Base-by-base conservation (phyloP, 2,797 vertebrate species). In the Melanogrammus aeglefinus region DNA sequence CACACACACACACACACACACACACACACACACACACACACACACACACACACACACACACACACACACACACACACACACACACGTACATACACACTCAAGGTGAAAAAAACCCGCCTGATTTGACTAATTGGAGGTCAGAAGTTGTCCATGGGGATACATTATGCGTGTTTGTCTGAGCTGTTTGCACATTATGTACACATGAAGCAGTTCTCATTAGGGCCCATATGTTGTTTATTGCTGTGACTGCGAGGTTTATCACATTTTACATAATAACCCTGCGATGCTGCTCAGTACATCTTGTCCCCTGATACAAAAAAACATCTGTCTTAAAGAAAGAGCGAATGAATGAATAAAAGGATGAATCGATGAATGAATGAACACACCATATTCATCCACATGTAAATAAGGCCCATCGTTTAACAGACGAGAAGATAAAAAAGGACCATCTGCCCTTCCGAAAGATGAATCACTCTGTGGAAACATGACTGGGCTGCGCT, bases 171-270 rank as follows among this genome's bases (percentile, higher is more conserved):
- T 69, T 69, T 69, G 24, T 27, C 63, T 69, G n/a, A 69, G 63
- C 63, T 27, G n/a, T 69, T 69, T 69, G 63, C 63, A 69, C 63
- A 10, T 21, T 69, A 80, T 75, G 7, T 76, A 24, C 24, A 24
- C 29, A 74, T 57, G 8, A 4, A 72, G 73, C 71, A 77, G 76
- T 77, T 41, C 81, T 14, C 71, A 13, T 31, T 8, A 57, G 0
- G 63, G n/a, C 63, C 63, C 63, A 69, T 27, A 27, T 69, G 10
- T 27, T 69, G 63, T 27, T 69, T 27, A 27, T 27, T 27, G 63
- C 7, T 27, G 63, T 69, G 57, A 44, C 18, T 12, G 63, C 29
- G 27, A 24, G 63, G n/a, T 69, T 69, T 27, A 27, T 27, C 24
- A 69, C 63, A 69, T 69, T 24, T n/a, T 69, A 69, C 63, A 27